phyloP scores from a whole-genome alignment of 2,888 invertebrate species.

The Clostera curtula region DNA sequence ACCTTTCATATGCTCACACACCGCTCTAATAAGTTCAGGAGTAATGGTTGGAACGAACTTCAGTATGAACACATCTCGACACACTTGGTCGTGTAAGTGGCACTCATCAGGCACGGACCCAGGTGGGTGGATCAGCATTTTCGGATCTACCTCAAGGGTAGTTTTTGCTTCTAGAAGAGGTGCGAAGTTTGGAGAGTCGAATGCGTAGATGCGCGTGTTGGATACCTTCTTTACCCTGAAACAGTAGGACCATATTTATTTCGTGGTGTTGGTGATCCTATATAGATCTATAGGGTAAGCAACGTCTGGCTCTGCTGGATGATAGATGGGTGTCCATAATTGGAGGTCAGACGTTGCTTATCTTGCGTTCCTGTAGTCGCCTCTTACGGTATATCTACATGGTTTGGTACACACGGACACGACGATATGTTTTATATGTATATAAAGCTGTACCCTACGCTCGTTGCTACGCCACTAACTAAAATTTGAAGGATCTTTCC shows the following conservation, averaged over 20 bases:
- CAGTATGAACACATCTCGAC: constrained; percentile 88
- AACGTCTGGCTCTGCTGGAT: no score
- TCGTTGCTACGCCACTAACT: no score
- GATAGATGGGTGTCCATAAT: no score
- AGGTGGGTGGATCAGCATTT: constrained; percentile 53
- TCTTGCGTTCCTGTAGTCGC: no score
- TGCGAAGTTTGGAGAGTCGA: constrained; percentile 89
- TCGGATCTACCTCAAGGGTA: constrained; percentile 83
- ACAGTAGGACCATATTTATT: background rate
- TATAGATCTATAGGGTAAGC: no score
- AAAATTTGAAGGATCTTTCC: no score
- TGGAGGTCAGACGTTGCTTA: no score
- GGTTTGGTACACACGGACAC: no score
- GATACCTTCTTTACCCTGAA: constrained; percentile 84
- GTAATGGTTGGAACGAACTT: constrained; percentile 95
- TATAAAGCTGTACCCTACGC: no score
- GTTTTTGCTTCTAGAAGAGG: constrained; percentile 80
- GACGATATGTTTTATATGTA: no score
- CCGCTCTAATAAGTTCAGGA: constrained; percentile 80
- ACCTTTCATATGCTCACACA: constrained; percentile 81
- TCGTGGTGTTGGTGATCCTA: no score
- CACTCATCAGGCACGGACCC: constrained; percentile 75
- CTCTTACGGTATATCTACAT: no score
- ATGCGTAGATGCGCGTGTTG: constrained; percentile 85
- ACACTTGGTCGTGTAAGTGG: constrained; percentile 81